Base-by-base conservation (phyloP, 2,113 vertebrate genomes). In the Dinomys branickii region DNA sequence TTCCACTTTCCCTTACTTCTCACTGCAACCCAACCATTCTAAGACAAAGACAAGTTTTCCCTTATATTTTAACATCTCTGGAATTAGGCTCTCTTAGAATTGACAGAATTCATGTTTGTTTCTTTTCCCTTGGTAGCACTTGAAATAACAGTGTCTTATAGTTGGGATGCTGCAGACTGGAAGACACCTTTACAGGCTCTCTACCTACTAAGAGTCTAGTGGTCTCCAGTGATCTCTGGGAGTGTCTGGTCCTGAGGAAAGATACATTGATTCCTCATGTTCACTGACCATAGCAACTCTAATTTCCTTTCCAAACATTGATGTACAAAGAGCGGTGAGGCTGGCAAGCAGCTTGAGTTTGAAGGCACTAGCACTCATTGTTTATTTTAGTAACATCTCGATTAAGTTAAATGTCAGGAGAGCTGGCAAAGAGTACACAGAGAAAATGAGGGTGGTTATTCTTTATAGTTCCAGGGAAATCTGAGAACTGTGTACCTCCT, bases 331-430 rank as follows among this genome's bases (percentile, higher is more conserved):
- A 69, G 85, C 1, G 11, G 82, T 33, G 47, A 89, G 77, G 86
- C 28, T 59, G 91, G 71, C 52, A n/a, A 54, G 82, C 47, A 30
- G 58, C 26, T 75, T 86, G 54, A 11, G 69, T 35, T 73, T 3
- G 38, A 54, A 0, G 35, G 67, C 38, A n/a, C 26, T 41, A 35
- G 47, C 1, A 0, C 28, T 38, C 8, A 14, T 58, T 84, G 65
- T 58, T 95, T 89, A 73, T 73, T 93, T 91, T 41, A 58, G 58
- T 85, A 92, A 92, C 88, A 92, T 88, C 88, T 95, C 82, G 89
- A 95, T 92, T 78, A 96, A 94, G 94, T 85, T 81, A 94, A 88
- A 93, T 52, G 84, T 83, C 92, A 92, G 71, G 71, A 54, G 50
- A 50, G 90, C 58, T 82, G 63, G 73, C 38, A 16, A 38, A 90